phyloP scores from a whole-genome alignment of 2,113 vertebrate genomes.

The Columba janthina region DNA sequence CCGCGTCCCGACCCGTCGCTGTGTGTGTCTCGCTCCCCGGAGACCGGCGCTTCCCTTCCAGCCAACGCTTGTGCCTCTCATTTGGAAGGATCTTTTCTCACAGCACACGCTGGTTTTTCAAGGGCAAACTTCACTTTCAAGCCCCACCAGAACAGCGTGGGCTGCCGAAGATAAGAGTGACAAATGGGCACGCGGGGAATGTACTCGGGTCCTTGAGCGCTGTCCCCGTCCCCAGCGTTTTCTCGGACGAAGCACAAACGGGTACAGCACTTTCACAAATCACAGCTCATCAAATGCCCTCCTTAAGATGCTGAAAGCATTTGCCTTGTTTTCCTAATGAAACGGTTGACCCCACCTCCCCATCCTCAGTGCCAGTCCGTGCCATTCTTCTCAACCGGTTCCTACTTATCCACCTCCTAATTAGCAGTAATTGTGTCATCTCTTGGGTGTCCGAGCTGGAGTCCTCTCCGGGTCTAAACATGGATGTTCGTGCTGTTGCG shows the following conservation, averaged over 20 bases:
- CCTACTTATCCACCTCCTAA: background rate
- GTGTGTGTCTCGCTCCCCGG: background rate
- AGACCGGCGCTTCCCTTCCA: background rate
- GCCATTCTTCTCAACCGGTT: background rate
- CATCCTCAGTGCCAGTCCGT: background rate
- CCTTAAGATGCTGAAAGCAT: background rate
- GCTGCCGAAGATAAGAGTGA: background rate
- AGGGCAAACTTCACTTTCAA: background rate
- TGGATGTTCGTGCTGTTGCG: rapidly evolving
- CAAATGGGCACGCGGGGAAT: background rate
- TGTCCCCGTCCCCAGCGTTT: background rate
- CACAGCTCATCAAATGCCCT: background rate
- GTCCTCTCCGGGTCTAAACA: background rate
- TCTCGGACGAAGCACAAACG: background rate
- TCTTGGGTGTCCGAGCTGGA: background rate
- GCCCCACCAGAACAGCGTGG: background rate
- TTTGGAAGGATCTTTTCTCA: background rate
- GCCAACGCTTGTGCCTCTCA: background rate
- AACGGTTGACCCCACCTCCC: background rate
- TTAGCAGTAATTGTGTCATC: background rate
- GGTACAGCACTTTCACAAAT: background rate
- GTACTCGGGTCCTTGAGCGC: background rate
- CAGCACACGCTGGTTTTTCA: background rate
- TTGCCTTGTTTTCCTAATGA: background rate
- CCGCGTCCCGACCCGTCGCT: rapidly evolving